Evolutionary conservation across 2,888 invertebrate genomes (phyloP).

Genomic region (Chirona hameri): DNA sequence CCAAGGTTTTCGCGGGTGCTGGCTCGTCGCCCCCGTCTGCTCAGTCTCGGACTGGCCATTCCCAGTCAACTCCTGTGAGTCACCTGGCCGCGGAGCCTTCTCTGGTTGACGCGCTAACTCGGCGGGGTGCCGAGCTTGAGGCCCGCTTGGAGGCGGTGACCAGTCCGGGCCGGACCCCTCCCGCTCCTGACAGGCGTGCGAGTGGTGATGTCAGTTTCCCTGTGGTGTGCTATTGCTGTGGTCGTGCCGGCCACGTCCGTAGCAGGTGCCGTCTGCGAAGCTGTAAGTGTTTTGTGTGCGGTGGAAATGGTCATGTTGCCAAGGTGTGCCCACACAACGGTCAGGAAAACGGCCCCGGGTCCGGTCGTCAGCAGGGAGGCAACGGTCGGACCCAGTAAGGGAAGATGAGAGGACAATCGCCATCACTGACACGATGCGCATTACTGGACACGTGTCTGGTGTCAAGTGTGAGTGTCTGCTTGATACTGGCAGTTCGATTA

Average conservation of each 20-base stretch:
- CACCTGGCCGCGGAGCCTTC: background rate
- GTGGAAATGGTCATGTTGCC: background rate
- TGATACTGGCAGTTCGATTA: background rate
- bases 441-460: too few relatives aligned
- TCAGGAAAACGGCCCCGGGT: background rate
- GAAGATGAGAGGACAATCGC: too few relatives aligned
- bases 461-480: too few relatives aligned
- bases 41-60: background rate
- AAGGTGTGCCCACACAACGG: background rate
- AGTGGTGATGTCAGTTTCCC: too few relatives aligned
- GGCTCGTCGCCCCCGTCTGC: background rate
- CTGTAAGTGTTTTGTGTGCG: background rate
- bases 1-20: background rate
- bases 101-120: background rate
- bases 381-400: too few relatives aligned
- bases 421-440: too few relatives aligned
- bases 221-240: background rate
- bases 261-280: background rate
- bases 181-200: background rate
- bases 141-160: background rate
- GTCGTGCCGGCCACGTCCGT: background rate
- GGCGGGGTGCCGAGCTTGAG: background rate
- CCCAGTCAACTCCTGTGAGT: background rate
- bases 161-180: background rate
- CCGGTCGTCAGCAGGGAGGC: background rate